Conservation (phyloP, 2,113 vertebrate genomes). For the Patagioenas fasciata region DNA sequence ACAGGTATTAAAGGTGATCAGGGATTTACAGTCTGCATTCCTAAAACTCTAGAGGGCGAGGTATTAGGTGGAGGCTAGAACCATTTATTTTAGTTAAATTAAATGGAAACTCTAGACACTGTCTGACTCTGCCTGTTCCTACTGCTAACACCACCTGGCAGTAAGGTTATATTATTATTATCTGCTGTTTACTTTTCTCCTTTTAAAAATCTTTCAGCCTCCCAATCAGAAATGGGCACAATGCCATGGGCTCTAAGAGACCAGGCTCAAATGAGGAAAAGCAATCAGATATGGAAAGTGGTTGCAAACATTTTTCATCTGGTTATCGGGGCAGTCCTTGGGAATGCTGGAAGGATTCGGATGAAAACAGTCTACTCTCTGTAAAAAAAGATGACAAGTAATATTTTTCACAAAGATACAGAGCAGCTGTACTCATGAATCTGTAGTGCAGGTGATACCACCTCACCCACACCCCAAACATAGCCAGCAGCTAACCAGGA, state of each 20-base stretch:
- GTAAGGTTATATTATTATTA: slow-evolving; percentile 30
- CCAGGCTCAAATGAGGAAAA: not conserved
- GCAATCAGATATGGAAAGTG: not conserved
- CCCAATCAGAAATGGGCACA: not conserved
- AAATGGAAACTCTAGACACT: slow-evolving; percentile 39
- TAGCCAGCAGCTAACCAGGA: not conserved
- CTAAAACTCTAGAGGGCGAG: slow-evolving; percentile 30
- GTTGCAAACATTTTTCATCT: slow-evolving; percentile 10
- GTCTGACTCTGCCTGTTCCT: slow-evolving; percentile 13
- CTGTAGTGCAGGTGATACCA: not conserved
- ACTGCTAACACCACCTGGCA: slow-evolving; percentile 32
- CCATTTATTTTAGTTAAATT: slow-evolving; percentile 50
- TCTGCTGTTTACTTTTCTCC: slow-evolving; percentile 18
- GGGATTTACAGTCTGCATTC: slow-evolving; percentile 47
- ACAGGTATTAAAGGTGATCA: not conserved
- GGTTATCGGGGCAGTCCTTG: not conserved
- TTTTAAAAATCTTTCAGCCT: slow-evolving; percentile 31
- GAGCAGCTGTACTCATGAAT: not conserved
- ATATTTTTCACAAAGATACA: not conserved
- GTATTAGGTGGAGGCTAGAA: slow-evolving; percentile 36
- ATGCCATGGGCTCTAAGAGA: not conserved
- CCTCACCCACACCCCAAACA: not conserved
- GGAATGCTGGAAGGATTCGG: not conserved
- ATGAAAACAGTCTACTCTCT: not conserved
- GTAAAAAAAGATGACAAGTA: not conserved